Evolutionary conservation across 2,113 vertebrate species (phyloP), one percentile per base, ranked within the genome.

Genomic region (Callipepla californica): DNA sequence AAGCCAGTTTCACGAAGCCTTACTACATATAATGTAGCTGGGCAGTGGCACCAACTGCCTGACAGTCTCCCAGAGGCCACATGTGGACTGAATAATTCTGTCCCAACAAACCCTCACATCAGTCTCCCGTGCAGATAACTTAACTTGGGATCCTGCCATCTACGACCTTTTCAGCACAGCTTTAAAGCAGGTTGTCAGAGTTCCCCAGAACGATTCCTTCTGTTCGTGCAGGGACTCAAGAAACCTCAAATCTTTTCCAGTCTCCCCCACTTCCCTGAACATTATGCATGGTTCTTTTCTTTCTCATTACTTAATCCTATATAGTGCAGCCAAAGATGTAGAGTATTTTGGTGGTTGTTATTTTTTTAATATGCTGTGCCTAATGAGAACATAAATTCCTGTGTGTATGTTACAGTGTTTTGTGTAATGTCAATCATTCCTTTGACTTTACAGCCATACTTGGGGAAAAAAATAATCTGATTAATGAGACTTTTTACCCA

Each of bases 391-490:
- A 59, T 89, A 20, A 81, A 95, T 92, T 92, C 66, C 83, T 80
- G 50, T 75, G 82, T 85, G 80, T 84, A 62, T 62, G 18, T 23
- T 59, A 50, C n/a, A 61, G 62, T 57, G 50, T 87, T 94, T 94
- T 95, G 91, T 93, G 86, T 92, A 95, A 90, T 88, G 88, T 73
- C 93, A 96, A 79, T 96, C 91, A 95, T 94, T 91, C 79, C 88
- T 87, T 95, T 95, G 90, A 91, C 94, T 97, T 95, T 88, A 95
- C 62, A 93, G 96, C 89, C 79, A 77, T 89, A 95, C 82, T 87
- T 21, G 61, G 79, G 83, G 93, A 91, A 92, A 97, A 93, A 92
- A 97, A 95, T 48, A 80, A 95, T 96, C 82, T 79, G 38, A 94
- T 95, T 96, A 97, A 92, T 94, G 92, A 97, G 61, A 70, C 88